Percentiles rank a stretch among this genome's conserved stretches.
These are phyloP conservation scores for Chaitophorus viminalis DNA, from an alignment of 2,888 invertebrate species.

Conservation along the genomic window DNA sequence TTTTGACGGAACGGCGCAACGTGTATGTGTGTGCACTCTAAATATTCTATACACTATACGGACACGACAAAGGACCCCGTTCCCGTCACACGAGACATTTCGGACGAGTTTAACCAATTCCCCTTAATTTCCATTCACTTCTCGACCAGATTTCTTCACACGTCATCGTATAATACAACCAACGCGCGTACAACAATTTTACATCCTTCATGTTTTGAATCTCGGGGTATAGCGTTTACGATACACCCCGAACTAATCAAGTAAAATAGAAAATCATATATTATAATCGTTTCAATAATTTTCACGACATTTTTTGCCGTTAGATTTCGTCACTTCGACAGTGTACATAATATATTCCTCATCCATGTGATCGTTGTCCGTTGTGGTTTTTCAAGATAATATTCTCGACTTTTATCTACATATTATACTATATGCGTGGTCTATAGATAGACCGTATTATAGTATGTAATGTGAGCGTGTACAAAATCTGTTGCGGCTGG, in stretches of 20 bases:
- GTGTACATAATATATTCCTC: too few relatives aligned
- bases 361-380: too few relatives aligned
- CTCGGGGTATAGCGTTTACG: too few relatives aligned
- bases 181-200: background rate
- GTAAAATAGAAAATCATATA: too few relatives aligned
- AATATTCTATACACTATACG: background rate
- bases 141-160: background rate
- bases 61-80: background rate
- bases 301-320: too few relatives aligned
- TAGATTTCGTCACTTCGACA: too few relatives aligned
- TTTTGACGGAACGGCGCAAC: background rate
- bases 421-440: too few relatives aligned
- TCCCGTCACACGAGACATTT: background rate
- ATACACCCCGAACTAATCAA: background rate
- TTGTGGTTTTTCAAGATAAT: too few relatives aligned
- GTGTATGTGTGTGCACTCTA: background rate
- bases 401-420: too few relatives aligned
- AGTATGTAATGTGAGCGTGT: background rate
- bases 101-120: slow-evolving; percentile 16
- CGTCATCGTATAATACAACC: background rate
- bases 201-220: too few relatives aligned
- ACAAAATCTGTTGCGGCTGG: slow-evolving; percentile 12
- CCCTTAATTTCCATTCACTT: background rate
- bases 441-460: background rate
- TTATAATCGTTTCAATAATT: background rate